Conservation (phyloP, 1,140 invertebrate genomes). For the Oryzaephilus surinamensis region DNA sequence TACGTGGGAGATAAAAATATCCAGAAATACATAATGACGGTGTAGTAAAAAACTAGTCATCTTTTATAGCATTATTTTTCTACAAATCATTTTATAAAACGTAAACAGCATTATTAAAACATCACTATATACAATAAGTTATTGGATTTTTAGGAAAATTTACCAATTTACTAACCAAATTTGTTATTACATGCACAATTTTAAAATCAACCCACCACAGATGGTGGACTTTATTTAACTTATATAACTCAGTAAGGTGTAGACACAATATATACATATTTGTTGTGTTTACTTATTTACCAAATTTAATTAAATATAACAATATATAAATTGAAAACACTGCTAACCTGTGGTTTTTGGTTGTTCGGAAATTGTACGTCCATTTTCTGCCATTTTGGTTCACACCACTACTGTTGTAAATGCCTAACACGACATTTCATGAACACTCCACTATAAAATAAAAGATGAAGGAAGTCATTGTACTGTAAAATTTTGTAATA, state of each 20-base stretch:
- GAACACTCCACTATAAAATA: too few relatives aligned
- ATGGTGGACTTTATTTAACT: slow-evolving; percentile 25
- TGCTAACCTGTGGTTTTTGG: slow-evolving; percentile 44
- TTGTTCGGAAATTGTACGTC: slow-evolving; percentile 45
- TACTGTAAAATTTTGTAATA: too few relatives aligned
- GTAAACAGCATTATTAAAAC: too few relatives aligned
- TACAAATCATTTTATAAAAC: too few relatives aligned
- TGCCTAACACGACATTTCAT: slow-evolving; percentile 10
- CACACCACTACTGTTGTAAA: slow-evolving; percentile 25
- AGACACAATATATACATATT: slow-evolving; percentile 4
- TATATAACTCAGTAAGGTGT: slow-evolving; percentile 19
- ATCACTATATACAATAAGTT: background rate
- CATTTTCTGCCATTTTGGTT: slow-evolving; percentile 52
- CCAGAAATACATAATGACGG: too few relatives aligned
- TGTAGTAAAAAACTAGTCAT: background rate
- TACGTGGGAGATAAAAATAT: too few relatives aligned
- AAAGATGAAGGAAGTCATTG: too few relatives aligned
- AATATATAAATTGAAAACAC: slow-evolving; percentile 5
- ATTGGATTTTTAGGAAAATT: background rate
- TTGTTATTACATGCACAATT: background rate
- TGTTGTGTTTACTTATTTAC: background rate
- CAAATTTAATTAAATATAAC: slow-evolving; percentile 2
- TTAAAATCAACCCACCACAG: slow-evolving; percentile 15
- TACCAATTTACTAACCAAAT: background rate
- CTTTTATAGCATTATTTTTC: background rate